These are phyloP conservation scores for Crocodylus rhombifer DNA, from an alignment of 2,797 vertebrate genomes.

Conservation along the genomic window DNA sequence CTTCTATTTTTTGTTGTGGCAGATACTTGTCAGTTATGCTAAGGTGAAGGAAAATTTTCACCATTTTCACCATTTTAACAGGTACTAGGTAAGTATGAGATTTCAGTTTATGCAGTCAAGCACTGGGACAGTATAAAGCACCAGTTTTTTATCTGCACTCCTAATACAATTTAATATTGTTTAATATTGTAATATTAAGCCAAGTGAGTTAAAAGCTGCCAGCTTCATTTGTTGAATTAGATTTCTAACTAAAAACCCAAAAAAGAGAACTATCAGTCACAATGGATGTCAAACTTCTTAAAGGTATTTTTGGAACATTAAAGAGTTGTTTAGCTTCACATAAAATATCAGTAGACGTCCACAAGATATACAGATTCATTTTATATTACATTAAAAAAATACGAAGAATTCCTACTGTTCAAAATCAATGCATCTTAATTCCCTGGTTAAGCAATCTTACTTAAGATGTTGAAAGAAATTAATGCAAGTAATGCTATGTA, in stretches of 20 bases:
- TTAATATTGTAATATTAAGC: neutral
- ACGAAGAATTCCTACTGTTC: neutral
- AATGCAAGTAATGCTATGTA: neutral
- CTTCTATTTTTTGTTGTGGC: neutral
- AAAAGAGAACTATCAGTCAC: neutral
- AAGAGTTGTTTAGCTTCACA: constrained; percentile 3
- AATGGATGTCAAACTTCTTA: neutral
- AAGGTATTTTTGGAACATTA: neutral
- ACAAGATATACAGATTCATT: neutral
- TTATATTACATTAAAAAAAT: neutral
- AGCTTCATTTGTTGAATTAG: neutral
- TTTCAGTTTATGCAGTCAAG: neutral
- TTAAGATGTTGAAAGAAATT: neutral
- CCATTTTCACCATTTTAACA: neutral
- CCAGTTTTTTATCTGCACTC: neutral
- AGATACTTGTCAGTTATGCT: neutral
- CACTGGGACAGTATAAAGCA: neutral
- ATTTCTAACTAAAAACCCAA: neutral
- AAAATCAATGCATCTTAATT: neutral
- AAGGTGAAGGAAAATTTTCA: neutral
- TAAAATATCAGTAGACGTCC: constrained; percentile 1
- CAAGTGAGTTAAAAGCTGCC: neutral
- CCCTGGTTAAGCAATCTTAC: no score
- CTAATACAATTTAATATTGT: neutral
- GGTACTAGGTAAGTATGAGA: neutral